Base-by-base conservation (phyloP, 2,113 vertebrate genomes). In the Phasianus colchicus region DNA sequence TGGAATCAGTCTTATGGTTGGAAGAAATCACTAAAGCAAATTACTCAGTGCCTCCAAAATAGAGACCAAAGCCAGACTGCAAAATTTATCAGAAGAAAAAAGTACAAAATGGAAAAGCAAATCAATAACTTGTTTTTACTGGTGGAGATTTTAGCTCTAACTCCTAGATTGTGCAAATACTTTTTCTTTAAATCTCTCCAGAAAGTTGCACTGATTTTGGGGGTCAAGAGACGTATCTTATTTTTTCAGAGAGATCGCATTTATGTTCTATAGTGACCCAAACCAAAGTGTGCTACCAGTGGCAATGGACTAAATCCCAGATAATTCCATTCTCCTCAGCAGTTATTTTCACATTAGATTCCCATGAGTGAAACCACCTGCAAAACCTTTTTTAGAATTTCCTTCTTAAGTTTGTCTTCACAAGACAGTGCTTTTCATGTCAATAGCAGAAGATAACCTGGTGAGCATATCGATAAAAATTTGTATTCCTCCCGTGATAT, bases 331-430 rank as follows among this genome's bases (percentile, higher is more conserved):
- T 93, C 71, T 80, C 83, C 93, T 71, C 69, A 63, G 69, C 83
- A 94, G 86, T 90, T 94, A 72, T 95, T 94, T 94, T 52, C n/a
- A 83, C 47, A 70, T 77, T 74, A 86, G 81, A 77, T 83, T 90
- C 83, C 32, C 38, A 13, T 83, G 83, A 92, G 42, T 71, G 69
- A 89, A 93, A 85, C 66, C 84, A 89, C 55, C 87, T 92, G 91
- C 6, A 20, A 69, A 69, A 10, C 4, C 24, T 85, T 87, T 87
- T 34, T 27, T 63, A 84, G 6, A 7, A 17, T 42, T 92, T 73
- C 70, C 63, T 79, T 58, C 57, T 89, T 90, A 18, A 82, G 14
- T 4, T 50, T 88, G 20, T 84, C 61, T 89, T 88, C 52, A 67
- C 32, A 64, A 60, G 50, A 74, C 81, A 48, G 48, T 38, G 3